Evolutionary conservation across 2,797 vertebrate species (phyloP), one percentile per base, ranked within the genome.

Genomic region (Lagothrix lagotricha): DNA sequence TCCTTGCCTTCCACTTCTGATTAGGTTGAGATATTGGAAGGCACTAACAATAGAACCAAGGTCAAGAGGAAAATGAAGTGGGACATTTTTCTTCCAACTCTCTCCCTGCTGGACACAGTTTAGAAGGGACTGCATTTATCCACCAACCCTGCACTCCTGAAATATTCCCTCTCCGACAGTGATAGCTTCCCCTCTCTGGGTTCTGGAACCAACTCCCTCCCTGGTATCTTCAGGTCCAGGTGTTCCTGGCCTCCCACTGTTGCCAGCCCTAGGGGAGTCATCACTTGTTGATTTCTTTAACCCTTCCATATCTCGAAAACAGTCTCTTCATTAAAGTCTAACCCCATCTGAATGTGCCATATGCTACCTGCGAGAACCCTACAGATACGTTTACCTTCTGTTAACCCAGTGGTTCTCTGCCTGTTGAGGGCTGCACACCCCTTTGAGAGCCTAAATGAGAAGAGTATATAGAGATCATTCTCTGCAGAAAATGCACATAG

Each of bases 281-380:
- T 73, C 73, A 92, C 81, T 52, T 88, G 80, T 61, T 92, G 87
- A 80, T 76, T 90, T 88, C 70, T 97, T 96, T 83, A 96, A 92
- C 64, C 41, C 76, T 57, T 81, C 67, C 41, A 88, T 9, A 75
- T 75, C 83, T 67, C 36, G 24, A 85, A 97, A 92, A 97, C 5
- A 36, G 76, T 85, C 41, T 96, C 77, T 90, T 95, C 90, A 97
- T 97, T 93, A 97, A 94, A 93, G 50, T 82, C 81, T 95, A 82
- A 93, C 80, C 64, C 90, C 57, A 94, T 70, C 46, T 81, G 61
- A 81, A 75, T n/a, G 80, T 82, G 41, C 87, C 94, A 94, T 93
- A 96, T 95, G 77, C 91, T 93, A 81, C 67, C 83, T 95, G 89
- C 46, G 89, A 97, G 76, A 96, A 94, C 80, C 19, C 87, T 97